Percentiles rank a stretch among this genome's conserved stretches.
Conservation (phyloP, 1,140 invertebrate genomes). For the Orchesella cincta region DNA sequence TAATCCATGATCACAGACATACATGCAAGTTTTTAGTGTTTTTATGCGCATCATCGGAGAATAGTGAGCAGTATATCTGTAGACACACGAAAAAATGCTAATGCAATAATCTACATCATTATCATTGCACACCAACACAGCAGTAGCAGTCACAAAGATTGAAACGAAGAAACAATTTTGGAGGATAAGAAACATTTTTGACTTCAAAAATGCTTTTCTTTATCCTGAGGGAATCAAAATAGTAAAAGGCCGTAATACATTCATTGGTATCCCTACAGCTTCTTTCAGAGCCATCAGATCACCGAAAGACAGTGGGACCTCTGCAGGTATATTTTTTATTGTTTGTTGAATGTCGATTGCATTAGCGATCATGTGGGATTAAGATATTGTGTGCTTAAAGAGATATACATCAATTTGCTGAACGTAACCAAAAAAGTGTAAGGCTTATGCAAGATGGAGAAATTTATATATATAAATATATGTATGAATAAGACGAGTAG, state of each 20-base stretch:
- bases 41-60: neutral
- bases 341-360: constrained; percentile 6
- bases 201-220: constrained; percentile 1
- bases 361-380: neutral
- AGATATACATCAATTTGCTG: constrained; percentile 13
- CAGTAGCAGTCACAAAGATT: neutral
- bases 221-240: neutral
- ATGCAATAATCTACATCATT: too few species aligned
- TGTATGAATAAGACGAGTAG: neutral
- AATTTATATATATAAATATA: too few species aligned
- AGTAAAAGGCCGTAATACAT: neutral
- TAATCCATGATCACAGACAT: neutral
- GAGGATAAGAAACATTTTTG: neutral
- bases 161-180: neutral
- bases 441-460: too few species aligned
- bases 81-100: too few species aligned
- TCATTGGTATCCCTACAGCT: neutral
- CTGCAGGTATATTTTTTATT: neutral
- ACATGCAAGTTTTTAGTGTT: neutral
- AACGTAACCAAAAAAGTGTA: too few species aligned
- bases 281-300: neutral
- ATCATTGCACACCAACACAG: neutral
- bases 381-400: neutral
- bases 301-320: neutral
- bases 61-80: neutral